These are phyloP conservation scores for Apaloderma vittatum DNA, from an alignment of 2,113 vertebrate genomes.

Conservation along the genomic window DNA sequence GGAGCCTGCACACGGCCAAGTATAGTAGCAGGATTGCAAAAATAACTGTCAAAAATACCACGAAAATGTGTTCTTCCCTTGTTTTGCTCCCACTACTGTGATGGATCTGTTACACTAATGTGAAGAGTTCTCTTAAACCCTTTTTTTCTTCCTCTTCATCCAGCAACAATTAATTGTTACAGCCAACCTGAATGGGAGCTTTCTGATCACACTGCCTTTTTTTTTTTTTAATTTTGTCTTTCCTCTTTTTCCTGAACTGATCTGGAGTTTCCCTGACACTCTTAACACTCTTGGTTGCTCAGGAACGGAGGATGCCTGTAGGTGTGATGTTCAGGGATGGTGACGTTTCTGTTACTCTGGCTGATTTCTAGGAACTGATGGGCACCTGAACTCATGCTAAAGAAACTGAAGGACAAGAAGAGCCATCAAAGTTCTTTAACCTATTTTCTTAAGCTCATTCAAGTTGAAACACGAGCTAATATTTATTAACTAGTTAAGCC, in stretches of 20 bases:
- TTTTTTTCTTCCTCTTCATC: neutral
- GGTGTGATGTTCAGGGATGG: neutral
- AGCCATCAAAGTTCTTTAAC: neutral
- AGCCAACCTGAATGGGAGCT: neutral
- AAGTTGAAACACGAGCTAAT: neutral
- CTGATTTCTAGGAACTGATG: neutral
- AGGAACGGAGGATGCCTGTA: neutral
- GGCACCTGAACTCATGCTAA: neutral
- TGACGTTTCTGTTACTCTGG: neutral
- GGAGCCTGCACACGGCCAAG: neutral
- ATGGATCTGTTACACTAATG: neutral
- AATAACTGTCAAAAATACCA: neutral
- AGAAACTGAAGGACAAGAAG: neutral
- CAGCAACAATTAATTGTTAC: neutral
- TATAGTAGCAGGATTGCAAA: constrained; percentile 22
- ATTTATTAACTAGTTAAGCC: neutral
- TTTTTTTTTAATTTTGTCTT: neutral
- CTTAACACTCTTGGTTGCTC: neutral
- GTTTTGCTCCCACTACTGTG: neutral
- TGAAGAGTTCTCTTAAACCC: neutral
- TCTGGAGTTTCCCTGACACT: neutral
- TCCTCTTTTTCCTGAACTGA: neutral
- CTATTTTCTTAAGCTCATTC: neutral
- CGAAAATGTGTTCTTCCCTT: neutral
- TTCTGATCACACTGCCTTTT: neutral